phyloP scores from a whole-genome alignment of 2,797 vertebrate species.

The Vultur gryphus region DNA sequence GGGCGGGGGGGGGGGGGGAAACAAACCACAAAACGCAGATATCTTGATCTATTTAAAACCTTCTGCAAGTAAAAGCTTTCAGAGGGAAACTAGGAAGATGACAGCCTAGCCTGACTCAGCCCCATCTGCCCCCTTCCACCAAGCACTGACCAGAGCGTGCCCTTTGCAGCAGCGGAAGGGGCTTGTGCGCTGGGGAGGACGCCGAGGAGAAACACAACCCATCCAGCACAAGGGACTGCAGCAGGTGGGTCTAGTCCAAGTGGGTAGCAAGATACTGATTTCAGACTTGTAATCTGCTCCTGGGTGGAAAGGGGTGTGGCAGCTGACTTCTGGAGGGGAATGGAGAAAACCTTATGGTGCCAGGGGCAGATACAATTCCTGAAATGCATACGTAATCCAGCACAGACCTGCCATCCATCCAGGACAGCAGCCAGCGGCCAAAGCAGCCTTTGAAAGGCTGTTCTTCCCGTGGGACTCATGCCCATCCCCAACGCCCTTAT shows the following conservation, averaged over 20 bases:
- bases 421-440: neutral
- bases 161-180: neutral
- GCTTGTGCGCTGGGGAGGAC: neutral
- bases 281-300: neutral
- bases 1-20: too few relatives aligned
- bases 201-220: rapidly evolving
- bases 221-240: neutral
- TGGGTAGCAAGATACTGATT: neutral
- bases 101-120: neutral
- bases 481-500: neutral
- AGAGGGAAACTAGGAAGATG: neutral
- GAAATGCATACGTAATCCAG: neutral
- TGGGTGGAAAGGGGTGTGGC: neutral
- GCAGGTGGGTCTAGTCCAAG: neutral
- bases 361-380: neutral
- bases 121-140: neutral
- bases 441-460: neutral
- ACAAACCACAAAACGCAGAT: neutral
- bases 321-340: neutral
- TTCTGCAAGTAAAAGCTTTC: neutral
- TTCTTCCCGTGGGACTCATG: neutral
- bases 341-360: neutral
- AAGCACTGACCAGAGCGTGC: neutral
- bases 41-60: neutral
- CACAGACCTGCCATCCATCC: neutral